A percentile compares a stretch with the other conserved stretches of the same genome.
Evolutionary conservation across 2,113 vertebrate genomes (phyloP).

Genomic region (Strix uralensis): DNA sequence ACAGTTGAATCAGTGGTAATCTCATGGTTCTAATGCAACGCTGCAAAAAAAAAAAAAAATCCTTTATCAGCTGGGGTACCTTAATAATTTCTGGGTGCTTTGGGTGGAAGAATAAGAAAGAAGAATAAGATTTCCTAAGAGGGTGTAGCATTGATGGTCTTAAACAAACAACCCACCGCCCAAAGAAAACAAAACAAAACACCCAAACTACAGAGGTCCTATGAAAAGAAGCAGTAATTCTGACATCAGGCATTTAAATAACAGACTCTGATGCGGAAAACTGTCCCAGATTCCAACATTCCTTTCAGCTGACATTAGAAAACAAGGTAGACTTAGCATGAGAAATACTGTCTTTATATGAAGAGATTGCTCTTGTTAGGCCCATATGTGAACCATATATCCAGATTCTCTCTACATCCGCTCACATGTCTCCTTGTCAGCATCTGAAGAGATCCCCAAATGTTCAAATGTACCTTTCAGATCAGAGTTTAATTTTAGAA

Average conservation of each 20-base stretch:
- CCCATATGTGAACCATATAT: conserved; percentile 62
- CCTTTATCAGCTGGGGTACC: not conserved
- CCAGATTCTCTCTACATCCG: conserved; percentile 57
- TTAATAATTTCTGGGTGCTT: not conserved
- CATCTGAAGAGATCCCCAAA: conserved; percentile 61
- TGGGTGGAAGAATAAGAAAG: not conserved
- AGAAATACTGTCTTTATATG: conserved; percentile 39
- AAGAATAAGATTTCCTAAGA: not conserved
- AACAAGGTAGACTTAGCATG: conserved; percentile 42
- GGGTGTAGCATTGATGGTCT: not conserved
- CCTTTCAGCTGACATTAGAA: conserved; percentile 33
- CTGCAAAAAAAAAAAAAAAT: not conserved
- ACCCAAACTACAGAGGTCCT: not conserved
- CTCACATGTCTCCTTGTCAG: conserved; percentile 56
- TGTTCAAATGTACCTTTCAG: conserved; percentile 59
- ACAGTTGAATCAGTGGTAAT: not conserved
- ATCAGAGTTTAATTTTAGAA: conserved; percentile 58
- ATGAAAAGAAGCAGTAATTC: not conserved
- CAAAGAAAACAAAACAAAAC: not conserved
- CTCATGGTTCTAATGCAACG: not conserved
- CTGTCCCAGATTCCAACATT: conserved; percentile 11
- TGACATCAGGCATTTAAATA: conserved; percentile 22
- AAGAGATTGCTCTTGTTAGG: conserved; percentile 61
- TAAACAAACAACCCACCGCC: not conserved
- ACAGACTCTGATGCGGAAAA: not conserved